phyloP scores from a whole-genome alignment of 1,140 invertebrate species.

The Mactra quadrangularis region DNA sequence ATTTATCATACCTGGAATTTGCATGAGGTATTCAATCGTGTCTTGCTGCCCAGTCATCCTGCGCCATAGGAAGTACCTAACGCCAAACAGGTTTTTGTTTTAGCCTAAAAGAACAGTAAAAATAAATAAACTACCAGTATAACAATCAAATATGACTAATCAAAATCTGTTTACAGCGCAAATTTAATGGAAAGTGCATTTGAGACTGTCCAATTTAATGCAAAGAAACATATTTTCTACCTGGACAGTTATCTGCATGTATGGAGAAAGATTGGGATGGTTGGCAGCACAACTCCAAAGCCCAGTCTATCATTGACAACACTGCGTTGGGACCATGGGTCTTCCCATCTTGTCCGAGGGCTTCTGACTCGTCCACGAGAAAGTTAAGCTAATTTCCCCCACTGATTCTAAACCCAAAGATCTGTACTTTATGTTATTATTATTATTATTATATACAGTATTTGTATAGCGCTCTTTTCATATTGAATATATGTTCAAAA shows the following conservation, averaged over 20 bases:
- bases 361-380: not conserved
- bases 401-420: slow-evolving; percentile 1
- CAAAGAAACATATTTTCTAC: not conserved
- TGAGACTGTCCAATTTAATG: not conserved
- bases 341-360: not conserved
- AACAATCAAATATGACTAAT: not conserved
- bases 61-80: no score
- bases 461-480: no score
- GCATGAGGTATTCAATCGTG: no score
- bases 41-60: no score
- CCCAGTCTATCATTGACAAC: not conserved
- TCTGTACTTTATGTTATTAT: no score
- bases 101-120: no score
- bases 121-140: not conserved
- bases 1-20: no score
- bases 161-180: slow-evolving; percentile 3
- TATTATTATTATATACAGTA: no score
- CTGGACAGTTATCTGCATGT: not conserved
- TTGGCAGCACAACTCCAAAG: not conserved
- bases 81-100: no score
- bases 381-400: not conserved
- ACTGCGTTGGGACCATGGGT: not conserved
- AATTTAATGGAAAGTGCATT: not conserved
- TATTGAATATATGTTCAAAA: no score
- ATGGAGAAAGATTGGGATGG: not conserved